Conservation (phyloP, 2,797 vertebrate genomes). For the Heterohyrax brucei region DNA sequence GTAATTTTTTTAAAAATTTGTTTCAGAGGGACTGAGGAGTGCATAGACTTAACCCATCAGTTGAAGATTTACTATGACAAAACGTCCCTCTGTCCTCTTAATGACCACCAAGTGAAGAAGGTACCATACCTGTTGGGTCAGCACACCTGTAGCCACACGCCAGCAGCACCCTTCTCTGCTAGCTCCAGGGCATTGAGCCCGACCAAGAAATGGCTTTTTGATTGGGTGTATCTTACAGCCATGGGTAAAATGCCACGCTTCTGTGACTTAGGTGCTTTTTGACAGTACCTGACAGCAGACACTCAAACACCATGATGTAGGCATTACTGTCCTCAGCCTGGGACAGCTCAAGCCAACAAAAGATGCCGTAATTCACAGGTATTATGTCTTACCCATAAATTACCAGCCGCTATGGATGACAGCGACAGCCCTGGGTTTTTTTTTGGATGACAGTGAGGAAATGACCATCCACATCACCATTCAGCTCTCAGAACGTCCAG, state of each 20-base stretch:
- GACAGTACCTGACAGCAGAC: conserved; percentile 39
- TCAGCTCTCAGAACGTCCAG: conserved; percentile 73
- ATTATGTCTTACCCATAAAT: conserved; percentile 74
- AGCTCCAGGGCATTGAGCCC: neutral
- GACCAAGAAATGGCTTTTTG: conserved; percentile 59
- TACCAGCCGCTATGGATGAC: conserved; percentile 70
- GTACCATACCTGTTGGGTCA: neutral
- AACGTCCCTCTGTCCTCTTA: neutral
- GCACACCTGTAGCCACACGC: too few species aligned
- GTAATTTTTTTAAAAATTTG: neutral
- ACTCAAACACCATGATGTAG: conserved; percentile 73
- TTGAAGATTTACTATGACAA: neutral
- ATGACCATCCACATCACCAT: conserved; percentile 73
- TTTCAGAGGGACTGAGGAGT: rapidly evolving
- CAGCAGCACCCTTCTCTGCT: neutral
- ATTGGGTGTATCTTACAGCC: conserved; percentile 35
- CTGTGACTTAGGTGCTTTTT: neutral
- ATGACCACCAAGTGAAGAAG: neutral
- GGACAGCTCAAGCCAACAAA: conserved; percentile 77
- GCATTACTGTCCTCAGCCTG: conserved; percentile 63
- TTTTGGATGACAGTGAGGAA: conserved; percentile 68
- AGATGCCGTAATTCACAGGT: conserved; percentile 76
- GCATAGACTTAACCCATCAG: neutral
- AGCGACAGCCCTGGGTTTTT: conserved; percentile 16
- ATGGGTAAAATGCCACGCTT: conserved; percentile 39